Conservation (phyloP, 2,888 invertebrate genomes). For the Callosobruchus maculatus region DNA sequence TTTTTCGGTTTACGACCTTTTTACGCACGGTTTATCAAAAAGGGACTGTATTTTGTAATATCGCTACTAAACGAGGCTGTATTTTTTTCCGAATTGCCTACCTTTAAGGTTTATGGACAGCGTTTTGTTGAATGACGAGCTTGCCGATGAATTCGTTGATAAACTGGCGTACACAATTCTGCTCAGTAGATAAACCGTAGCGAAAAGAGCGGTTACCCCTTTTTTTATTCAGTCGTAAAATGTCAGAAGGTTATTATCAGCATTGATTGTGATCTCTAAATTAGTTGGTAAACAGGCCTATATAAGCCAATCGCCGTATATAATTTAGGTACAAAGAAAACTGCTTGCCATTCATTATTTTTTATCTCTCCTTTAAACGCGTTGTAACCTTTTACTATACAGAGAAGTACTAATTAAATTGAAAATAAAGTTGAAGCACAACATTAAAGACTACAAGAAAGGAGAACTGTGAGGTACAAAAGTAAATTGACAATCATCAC, state of each 20-base stretch:
- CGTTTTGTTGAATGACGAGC: background rate
- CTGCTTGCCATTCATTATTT: background rate
- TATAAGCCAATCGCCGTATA: background rate
- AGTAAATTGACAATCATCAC: too few relatives aligned
- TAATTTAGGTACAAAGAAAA: background rate
- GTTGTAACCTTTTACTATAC: background rate
- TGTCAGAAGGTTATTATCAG: background rate
- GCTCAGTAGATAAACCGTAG: background rate
- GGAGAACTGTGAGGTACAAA: too few relatives aligned
- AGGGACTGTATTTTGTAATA: constrained; percentile 3
- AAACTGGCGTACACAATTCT: background rate
- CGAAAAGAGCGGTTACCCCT: background rate
- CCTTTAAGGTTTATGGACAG: background rate
- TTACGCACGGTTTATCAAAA: constrained; percentile 6
- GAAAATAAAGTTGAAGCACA: too few relatives aligned
- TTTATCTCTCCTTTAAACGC: background rate
- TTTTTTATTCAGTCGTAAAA: constrained; percentile 1
- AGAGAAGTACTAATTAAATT: background rate
- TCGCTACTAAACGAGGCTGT: constrained; percentile 2
- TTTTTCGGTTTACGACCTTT: constrained; percentile 4
- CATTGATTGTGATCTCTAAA: background rate
- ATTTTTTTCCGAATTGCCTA: background rate
- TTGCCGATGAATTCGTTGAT: background rate
- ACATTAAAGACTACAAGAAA: too few relatives aligned
- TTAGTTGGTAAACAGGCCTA: background rate